Conservation (phyloP, 1,140 invertebrate species). For the Sarcophaga bullata region DNA sequence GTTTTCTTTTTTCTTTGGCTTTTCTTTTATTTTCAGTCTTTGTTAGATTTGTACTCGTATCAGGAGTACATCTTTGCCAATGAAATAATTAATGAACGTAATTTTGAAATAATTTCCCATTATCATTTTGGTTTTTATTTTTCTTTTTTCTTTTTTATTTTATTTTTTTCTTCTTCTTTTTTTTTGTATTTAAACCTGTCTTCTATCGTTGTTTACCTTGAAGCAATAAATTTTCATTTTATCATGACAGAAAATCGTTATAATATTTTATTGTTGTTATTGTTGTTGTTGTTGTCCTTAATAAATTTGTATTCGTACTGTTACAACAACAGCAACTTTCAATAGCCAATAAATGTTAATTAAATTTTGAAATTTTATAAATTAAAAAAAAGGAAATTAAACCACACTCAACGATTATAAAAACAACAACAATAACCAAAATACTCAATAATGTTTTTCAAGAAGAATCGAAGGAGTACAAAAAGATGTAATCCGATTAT, state of each 20-base stretch:
- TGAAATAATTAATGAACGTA: conserved; percentile 5
- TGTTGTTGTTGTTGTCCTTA: not conserved
- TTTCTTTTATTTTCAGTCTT: no score
- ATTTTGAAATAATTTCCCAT: conserved; percentile 15
- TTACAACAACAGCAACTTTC: not conserved
- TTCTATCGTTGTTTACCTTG: not conserved
- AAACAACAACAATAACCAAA: no score
- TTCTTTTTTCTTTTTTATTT: no score
- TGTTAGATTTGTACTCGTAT: no score
- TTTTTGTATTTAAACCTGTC: not conserved
- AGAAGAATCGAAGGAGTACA: not conserved
- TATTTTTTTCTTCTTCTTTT: no score
- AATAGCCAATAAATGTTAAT: conserved; percentile 24
- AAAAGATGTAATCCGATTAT: not conserved
- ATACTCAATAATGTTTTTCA: no score
- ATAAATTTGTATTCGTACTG: not conserved
- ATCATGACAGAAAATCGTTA: conserved; percentile 26
- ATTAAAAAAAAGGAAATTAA: not conserved
- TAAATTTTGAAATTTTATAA: conserved; percentile 27
- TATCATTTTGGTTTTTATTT: not conserved
- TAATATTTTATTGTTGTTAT: not conserved
- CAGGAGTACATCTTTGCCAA: not conserved
- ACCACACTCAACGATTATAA: not conserved
- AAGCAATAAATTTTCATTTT: conserved; percentile 25
- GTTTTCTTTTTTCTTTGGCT: not conserved